phyloP scores from a whole-genome alignment of 2,113 vertebrate species.

The Zootoca vivipara region DNA sequence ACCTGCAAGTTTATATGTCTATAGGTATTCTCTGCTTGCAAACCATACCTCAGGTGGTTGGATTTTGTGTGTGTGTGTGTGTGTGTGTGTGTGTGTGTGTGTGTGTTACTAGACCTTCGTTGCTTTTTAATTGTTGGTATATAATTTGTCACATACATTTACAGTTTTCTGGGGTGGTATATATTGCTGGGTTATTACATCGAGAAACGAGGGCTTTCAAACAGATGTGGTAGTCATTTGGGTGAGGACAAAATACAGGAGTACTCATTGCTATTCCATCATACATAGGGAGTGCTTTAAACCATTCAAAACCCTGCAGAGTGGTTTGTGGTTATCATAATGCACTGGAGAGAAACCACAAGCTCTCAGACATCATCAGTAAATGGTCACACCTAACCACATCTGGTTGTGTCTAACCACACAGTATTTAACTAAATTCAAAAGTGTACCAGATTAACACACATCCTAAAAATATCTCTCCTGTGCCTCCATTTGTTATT shows the following conservation, averaged over 20 bases:
- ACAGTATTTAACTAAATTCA: neutral
- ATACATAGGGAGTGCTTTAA: neutral
- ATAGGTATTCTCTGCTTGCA: neutral
- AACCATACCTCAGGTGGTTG: neutral
- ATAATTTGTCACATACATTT: neutral
- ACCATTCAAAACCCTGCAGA: neutral
- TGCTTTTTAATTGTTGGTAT: neutral
- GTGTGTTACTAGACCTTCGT: neutral
- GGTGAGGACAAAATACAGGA: neutral
- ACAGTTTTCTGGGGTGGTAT: neutral
- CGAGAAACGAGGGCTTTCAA: neutral
- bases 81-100: no score
- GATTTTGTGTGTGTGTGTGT: no score
- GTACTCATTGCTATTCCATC: neutral
- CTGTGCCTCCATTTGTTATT: neutral
- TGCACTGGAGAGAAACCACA: neutral
- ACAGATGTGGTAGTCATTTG: neutral
- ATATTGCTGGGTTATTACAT: neutral
- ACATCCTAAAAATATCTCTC: neutral
- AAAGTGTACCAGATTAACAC: neutral
- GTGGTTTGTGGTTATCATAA: constrained; percentile 5
- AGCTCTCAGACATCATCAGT: neutral
- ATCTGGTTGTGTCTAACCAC: neutral
- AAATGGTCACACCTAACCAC: constrained; percentile 16
- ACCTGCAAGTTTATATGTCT: neutral